These are phyloP conservation scores for Phyllotreta cruciferae DNA, from an alignment of 2,888 invertebrate species.

Conservation along the genomic window DNA sequence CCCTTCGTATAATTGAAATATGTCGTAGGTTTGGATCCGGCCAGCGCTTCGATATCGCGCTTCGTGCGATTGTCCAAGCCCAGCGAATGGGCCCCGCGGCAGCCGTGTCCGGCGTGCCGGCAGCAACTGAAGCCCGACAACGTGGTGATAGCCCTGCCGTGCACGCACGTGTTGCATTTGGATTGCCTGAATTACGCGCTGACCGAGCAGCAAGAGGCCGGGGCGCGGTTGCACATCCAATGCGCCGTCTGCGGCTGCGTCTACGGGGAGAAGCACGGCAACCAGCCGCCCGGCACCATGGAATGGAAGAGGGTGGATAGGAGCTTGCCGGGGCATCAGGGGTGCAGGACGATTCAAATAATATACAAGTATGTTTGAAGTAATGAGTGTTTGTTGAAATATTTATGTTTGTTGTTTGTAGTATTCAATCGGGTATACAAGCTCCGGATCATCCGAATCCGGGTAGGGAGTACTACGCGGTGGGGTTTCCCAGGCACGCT, in stretches of 20 bases:
- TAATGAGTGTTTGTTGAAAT: no score
- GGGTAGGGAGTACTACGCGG: constrained; percentile 86
- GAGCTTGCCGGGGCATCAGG: constrained; percentile 73
- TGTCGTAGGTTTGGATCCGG: constrained; percentile 64
- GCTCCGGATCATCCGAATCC: constrained; percentile 80
- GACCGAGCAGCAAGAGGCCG: constrained; percentile 64
- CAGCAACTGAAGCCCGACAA: constrained; percentile 66
- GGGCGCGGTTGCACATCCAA: constrained; percentile 72
- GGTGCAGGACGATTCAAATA: constrained; percentile 79
- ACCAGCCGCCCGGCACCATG: constrained; percentile 85
- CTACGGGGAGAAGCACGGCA: constrained; percentile 81
- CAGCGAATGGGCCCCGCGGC: constrained; percentile 71
- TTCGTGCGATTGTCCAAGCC: constrained; percentile 73
- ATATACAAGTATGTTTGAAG: constrained; percentile 74
- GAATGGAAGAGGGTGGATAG: constrained; percentile 77
- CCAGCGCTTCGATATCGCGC: constrained; percentile 71
- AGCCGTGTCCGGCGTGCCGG: constrained; percentile 76
- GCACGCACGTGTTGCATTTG: constrained; percentile 81
- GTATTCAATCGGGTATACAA: constrained; percentile 87
- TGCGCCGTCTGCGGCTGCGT: constrained; percentile 87
- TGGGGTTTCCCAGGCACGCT: constrained; percentile 83
- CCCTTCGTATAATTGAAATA: neutral
- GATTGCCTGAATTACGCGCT: constrained; percentile 81
- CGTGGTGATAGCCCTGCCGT: constrained; percentile 71
- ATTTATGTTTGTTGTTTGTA: no score